Percentiles rank a stretch among this genome's conserved stretches.
Conservation (phyloP, 2,888 invertebrate species). For the Julus scandinavius region DNA sequence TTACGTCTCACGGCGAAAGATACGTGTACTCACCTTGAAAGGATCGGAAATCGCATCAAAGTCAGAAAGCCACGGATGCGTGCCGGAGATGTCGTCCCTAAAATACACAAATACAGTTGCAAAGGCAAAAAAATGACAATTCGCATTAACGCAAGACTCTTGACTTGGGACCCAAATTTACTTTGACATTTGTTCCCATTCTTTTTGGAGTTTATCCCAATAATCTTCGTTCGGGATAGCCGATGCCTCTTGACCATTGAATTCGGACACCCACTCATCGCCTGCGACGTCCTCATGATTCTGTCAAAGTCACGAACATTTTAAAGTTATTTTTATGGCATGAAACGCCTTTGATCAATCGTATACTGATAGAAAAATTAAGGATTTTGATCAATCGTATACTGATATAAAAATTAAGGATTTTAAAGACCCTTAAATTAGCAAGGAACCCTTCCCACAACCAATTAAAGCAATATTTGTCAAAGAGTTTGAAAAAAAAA, state of each 20-base stretch:
- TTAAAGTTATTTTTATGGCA: neutral
- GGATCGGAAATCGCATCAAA: constrained; percentile 74
- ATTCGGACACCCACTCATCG: constrained; percentile 68
- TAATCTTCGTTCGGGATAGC: constrained; percentile 61
- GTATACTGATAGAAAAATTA: too few relatives aligned
- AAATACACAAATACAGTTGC: constrained; percentile 4
- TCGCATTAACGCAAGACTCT: too few relatives aligned
- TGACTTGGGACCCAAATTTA: constrained; percentile 64
- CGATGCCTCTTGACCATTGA: constrained; percentile 65
- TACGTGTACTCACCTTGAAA: constrained; percentile 68
- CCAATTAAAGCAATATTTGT: too few relatives aligned
- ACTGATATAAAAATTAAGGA: too few relatives aligned
- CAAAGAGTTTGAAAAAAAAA: too few relatives aligned
- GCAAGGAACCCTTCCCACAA: too few relatives aligned
- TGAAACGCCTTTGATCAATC: too few relatives aligned
- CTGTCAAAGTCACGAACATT: neutral
- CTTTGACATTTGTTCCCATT: constrained; percentile 72
- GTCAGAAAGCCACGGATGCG: constrained; percentile 79
- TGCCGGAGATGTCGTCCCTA: constrained; percentile 60
- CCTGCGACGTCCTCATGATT: constrained; percentile 1
- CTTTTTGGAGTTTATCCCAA: constrained; percentile 67
- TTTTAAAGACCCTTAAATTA: too few relatives aligned
- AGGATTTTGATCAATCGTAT: too few relatives aligned
- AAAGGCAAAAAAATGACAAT: neutral
- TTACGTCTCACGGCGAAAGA: neutral